A percentile compares a stretch with the other conserved stretches of the same genome.
Evolutionary conservation across 2,888 invertebrate genomes (phyloP).

Genomic region (Tenodera sinensis): DNA sequence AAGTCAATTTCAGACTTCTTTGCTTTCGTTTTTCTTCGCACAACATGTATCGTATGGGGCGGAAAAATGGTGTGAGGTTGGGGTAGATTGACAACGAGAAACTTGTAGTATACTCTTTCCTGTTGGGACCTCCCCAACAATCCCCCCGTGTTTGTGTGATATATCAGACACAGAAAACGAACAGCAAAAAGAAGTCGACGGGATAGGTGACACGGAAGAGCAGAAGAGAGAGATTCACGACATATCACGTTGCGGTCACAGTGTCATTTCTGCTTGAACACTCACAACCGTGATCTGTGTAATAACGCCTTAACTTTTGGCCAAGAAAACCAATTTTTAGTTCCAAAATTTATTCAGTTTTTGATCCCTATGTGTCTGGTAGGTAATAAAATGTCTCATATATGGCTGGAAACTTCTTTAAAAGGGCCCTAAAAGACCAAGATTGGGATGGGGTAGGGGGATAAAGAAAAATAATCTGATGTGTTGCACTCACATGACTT

Average conservation of each 20-base stretch:
- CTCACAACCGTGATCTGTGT: not conserved
- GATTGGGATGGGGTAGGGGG: too few species aligned
- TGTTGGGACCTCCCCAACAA: not conserved
- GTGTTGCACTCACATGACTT: too few species aligned
- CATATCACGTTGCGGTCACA: not conserved
- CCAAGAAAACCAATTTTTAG: too few species aligned
- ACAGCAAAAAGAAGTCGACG: not conserved
- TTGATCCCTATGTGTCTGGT: too few species aligned
- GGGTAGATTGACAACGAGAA: not conserved
- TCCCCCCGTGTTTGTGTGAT: not conserved
- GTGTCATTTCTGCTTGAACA: not conserved
- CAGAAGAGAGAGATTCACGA: not conserved
- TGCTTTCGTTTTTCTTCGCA: not conserved
- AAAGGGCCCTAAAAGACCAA: too few species aligned
- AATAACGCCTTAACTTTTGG: not conserved
- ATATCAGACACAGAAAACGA: not conserved
- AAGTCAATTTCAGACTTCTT: not conserved
- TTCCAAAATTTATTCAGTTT: too few species aligned
- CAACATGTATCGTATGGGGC: not conserved
- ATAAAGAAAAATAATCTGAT: too few species aligned
- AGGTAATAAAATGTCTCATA: too few species aligned
- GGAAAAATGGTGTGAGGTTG: not conserved
- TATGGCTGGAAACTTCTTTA: too few species aligned
- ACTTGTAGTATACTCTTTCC: not conserved
- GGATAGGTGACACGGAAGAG: not conserved